Percentiles rank a stretch among this genome's conserved stretches.
phyloP scores from a whole-genome alignment of 2,113 vertebrate species.

The Dicaeum eximium region DNA sequence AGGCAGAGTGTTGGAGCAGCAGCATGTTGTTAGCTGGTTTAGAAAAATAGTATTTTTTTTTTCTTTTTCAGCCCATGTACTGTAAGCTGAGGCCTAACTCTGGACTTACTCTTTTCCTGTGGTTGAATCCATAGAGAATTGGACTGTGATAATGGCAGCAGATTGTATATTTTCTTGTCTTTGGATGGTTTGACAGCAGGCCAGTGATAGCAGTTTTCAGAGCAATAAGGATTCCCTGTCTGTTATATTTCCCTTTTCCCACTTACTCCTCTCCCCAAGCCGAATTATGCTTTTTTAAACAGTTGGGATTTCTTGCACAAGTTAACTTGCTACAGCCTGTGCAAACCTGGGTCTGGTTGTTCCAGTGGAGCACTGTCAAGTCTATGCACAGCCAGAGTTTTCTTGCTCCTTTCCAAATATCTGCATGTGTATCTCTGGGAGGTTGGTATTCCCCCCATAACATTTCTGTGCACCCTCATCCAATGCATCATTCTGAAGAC shows the following conservation, averaged over 20 bases:
- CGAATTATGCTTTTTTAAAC: background rate
- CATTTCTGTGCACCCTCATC: background rate
- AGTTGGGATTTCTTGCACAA: background rate
- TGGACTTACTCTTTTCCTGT: background rate
- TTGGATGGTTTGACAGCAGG: background rate
- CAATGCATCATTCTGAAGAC: background rate
- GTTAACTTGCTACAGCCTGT: background rate
- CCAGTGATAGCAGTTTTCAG: background rate
- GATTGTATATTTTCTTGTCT: background rate
- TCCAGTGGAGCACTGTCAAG: background rate
- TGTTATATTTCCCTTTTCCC: background rate
- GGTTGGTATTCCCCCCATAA: background rate
- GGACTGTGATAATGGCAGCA: background rate
- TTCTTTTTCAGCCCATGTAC: background rate
- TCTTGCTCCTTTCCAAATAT: background rate
- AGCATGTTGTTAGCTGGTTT: background rate
- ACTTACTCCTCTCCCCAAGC: background rate
- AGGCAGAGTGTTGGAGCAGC: slow-evolving; percentile 18
- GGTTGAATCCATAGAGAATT: background rate
- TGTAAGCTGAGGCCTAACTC: background rate
- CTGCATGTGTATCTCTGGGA: background rate
- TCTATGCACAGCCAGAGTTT: background rate
- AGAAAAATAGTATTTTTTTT: background rate
- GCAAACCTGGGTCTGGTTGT: background rate
- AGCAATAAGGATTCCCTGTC: background rate